Evolutionary conservation across 2,113 vertebrate genomes (phyloP).

Genomic region (Microtus richardsoni): DNA sequence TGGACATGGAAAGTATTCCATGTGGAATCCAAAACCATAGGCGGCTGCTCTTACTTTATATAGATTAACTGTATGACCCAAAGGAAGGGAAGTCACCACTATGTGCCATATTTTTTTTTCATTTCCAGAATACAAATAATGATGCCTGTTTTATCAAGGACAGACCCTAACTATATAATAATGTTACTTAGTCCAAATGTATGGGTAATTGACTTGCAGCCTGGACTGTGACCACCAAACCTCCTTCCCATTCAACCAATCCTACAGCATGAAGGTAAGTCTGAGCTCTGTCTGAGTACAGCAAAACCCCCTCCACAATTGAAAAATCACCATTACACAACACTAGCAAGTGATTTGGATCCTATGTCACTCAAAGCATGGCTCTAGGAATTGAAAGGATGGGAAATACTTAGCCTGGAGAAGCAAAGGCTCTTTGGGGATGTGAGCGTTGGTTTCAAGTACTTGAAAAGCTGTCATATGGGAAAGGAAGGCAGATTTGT

Average conservation of each 20-base stretch:
- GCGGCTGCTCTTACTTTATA: neutral
- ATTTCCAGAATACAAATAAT: conserved; percentile 32
- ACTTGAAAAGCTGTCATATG: conserved; percentile 64
- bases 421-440: conserved; percentile 57
- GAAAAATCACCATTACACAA: neutral
- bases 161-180: neutral
- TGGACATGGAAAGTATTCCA: neutral
- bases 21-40: neutral
- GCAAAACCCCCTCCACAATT: neutral
- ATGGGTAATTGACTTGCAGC: neutral
- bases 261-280: neutral
- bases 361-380: conserved; percentile 53
- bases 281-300: neutral
- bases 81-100: neutral
- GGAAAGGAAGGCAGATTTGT: conserved; percentile 70
- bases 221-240: neutral
- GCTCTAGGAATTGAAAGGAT: conserved; percentile 44
- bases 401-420: conserved; percentile 67
- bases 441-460: conserved; percentile 60
- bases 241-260: neutral
- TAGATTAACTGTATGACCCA: neutral
- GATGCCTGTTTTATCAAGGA: conserved; percentile 1
- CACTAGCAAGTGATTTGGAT: conserved; percentile 20
- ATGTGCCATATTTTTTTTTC: neutral
- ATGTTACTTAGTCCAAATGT: neutral